Percentiles rank a stretch among this genome's conserved stretches.
These are phyloP conservation scores for Nipponia nippon DNA, from an alignment of 2,113 vertebrate genomes.

Conservation along the genomic window DNA sequence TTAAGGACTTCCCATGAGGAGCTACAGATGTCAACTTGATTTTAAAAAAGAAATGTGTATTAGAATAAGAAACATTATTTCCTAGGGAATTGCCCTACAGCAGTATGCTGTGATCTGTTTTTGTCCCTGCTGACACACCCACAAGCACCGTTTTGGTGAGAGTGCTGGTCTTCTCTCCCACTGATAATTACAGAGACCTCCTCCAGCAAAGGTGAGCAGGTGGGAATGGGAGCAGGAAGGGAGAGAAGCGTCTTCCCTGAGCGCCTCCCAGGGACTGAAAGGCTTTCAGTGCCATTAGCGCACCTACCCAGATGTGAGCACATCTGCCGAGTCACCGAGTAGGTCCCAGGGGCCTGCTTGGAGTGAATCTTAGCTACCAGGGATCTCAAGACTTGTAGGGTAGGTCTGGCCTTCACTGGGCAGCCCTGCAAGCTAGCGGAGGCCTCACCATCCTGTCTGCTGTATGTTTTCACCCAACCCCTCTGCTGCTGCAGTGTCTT, in stretches of 20 bases:
- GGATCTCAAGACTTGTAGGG: neutral
- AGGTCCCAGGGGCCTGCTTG: neutral
- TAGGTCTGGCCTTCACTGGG: neutral
- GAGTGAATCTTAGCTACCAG: neutral
- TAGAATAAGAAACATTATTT: neutral
- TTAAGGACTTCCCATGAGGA: neutral
- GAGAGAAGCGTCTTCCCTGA: neutral
- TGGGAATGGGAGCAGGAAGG: neutral
- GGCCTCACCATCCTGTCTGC: neutral
- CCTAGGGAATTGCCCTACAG: neutral
- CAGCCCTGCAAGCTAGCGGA: neutral
- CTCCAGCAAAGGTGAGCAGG: neutral
- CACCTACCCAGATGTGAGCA: neutral
- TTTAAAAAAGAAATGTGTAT: neutral
- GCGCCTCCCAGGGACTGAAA: neutral
- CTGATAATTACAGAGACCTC: rapidly evolving
- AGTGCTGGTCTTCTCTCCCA: neutral
- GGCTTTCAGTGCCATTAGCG: neutral
- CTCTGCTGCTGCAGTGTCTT: neutral
- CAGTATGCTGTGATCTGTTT: neutral
- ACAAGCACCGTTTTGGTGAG: neutral
- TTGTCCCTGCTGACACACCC: neutral
- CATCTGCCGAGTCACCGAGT: neutral
- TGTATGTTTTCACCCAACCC: rapidly evolving
- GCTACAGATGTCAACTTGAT: neutral